These are phyloP conservation scores for Leptinotarsa rubiginosa DNA, from an alignment of 2,888 invertebrate genomes.

Conservation along the genomic window DNA sequence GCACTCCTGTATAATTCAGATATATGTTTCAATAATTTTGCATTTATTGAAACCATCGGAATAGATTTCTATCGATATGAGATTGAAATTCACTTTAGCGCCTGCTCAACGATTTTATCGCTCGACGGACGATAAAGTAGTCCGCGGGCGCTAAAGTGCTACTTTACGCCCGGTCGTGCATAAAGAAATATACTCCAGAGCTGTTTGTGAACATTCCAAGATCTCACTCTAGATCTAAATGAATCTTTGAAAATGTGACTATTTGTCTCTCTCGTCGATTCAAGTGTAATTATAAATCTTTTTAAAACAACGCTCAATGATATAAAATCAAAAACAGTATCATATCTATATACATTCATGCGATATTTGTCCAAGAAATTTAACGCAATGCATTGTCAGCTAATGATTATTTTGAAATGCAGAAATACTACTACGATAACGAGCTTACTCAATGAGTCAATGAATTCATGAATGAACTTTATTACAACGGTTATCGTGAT, in stretches of 20 bases:
- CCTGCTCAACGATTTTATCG: too few species aligned
- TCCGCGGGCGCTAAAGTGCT: too few species aligned
- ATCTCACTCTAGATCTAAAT: neutral
- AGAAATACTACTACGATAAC: slow-evolving; percentile 36
- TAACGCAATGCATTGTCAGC: slow-evolving; percentile 7
- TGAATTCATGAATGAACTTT: slow-evolving; percentile 42
- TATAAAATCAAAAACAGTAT: neutral
- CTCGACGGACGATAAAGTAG: too few species aligned
- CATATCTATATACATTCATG: neutral
- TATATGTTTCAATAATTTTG: too few species aligned
- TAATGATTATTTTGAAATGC: slow-evolving; percentile 25
- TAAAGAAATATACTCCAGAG: too few species aligned
- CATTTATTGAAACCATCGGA: too few species aligned
- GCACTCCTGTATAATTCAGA: too few species aligned
- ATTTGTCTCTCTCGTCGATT: neutral
- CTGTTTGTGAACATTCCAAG: too few species aligned
- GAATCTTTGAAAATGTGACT: slow-evolving; percentile 1
- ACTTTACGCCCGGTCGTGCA: too few species aligned
- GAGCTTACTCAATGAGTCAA: slow-evolving; percentile 31
- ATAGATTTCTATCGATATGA: too few species aligned
- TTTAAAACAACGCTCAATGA: neutral
- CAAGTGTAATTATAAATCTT: neutral
- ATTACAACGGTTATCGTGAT: slow-evolving; percentile 21
- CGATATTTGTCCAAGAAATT: neutral
- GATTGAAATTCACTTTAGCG: too few species aligned